These are phyloP conservation scores for Coranthus polyacanthus DNA, from an alignment of 2,797 vertebrate species.

Conservation along the genomic window DNA sequence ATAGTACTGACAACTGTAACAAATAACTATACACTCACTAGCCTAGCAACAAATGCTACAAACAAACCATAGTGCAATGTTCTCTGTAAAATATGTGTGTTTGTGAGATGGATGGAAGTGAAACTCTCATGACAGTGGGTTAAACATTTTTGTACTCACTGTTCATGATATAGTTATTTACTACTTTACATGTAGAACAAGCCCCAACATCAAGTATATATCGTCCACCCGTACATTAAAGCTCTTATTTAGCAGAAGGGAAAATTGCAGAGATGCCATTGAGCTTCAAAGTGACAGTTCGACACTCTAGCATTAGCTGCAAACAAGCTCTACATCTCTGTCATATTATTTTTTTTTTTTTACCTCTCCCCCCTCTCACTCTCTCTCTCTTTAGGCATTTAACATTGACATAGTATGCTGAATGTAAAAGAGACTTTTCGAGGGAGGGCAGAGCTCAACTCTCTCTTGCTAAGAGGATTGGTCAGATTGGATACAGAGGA, in stretches of 20 bases:
- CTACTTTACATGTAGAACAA: too few species aligned
- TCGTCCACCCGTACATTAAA: too few species aligned
- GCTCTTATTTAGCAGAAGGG: neutral
- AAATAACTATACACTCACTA: too few species aligned
- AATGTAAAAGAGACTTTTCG: conserved; percentile 46
- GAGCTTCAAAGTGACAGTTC: conserved; percentile 8
- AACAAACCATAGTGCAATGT: too few species aligned
- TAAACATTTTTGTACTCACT: too few species aligned
- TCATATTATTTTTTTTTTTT: conserved; percentile 39
- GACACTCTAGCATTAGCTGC: conserved; percentile 14
- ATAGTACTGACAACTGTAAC: too few species aligned
- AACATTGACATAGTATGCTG: conserved; percentile 64
- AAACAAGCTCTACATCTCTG: conserved; percentile 39
- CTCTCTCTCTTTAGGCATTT: conserved; percentile 58
- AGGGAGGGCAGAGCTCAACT: conserved; percentile 62
- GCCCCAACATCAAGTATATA: too few species aligned
- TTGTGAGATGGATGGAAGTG: too few species aligned
- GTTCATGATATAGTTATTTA: too few species aligned
- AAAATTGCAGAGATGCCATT: neutral
- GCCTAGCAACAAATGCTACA: too few species aligned
- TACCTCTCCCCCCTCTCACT: conserved; percentile 43
- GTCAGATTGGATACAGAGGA: conserved; percentile 67
- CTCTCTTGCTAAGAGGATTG: conserved; percentile 73
- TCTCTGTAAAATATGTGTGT: too few species aligned
- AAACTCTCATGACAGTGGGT: too few species aligned